Conservation (phyloP, 2,113 vertebrate species). For the Carettochelys insculpta region DNA sequence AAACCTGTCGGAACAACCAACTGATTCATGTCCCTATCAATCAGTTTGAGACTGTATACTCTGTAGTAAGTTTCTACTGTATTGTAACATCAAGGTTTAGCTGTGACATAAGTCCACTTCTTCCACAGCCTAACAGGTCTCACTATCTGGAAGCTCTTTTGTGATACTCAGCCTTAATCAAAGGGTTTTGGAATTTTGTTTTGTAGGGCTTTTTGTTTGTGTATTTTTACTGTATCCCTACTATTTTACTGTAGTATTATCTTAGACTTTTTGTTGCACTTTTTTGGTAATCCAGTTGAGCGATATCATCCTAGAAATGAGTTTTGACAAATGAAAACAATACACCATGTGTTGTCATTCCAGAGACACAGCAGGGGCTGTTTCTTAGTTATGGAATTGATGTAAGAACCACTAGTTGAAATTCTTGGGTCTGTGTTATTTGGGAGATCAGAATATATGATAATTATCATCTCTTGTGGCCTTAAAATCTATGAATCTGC, state of each 20-base stretch:
- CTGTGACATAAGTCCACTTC: not conserved
- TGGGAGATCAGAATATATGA: not conserved
- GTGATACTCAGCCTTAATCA: not conserved
- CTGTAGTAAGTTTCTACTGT: not conserved
- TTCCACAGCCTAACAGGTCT: not conserved
- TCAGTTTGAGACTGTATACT: not conserved
- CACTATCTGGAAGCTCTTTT: not conserved
- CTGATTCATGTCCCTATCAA: not conserved
- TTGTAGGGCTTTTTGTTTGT: not conserved
- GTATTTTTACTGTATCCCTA: not conserved
- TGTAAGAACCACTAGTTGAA: not conserved
- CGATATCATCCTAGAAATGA: not conserved
- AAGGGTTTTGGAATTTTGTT: not conserved
- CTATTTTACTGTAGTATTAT: not conserved
- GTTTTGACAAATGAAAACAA: not conserved
- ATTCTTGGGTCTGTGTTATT: not conserved
- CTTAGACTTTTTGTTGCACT: not conserved
- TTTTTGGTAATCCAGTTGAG: not conserved
- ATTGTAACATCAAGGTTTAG: not conserved
- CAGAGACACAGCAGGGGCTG: not conserved
- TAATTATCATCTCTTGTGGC: not conserved
- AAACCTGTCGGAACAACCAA: rapidly evolving
- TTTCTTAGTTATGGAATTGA: not conserved
- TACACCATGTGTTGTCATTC: not conserved
- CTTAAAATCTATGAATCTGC: not conserved